A percentile compares a stretch with the other conserved stretches of the same genome.
Conservation (phyloP, 2,113 vertebrate species). For the Charina bottae region DNA sequence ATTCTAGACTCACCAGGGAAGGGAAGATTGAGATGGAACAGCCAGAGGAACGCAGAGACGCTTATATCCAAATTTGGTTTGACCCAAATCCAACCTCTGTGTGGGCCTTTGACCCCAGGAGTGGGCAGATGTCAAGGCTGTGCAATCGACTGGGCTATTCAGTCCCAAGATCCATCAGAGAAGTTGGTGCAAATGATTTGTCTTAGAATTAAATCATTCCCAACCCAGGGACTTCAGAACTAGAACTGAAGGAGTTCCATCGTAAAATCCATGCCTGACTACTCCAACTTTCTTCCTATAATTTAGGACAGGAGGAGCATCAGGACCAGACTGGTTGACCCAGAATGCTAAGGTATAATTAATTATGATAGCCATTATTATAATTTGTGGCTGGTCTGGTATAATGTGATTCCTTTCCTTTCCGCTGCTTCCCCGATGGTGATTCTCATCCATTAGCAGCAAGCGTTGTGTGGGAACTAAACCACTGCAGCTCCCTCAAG, state of each 20-base stretch:
- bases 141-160: not conserved
- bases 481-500: not conserved
- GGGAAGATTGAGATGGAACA: fast-evolving
- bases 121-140: not conserved
- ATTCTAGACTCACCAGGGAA: not conserved
- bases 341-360: not conserved
- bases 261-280: not conserved
- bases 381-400: not conserved
- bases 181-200: not conserved
- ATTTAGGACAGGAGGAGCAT: not conserved
- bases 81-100: not conserved
- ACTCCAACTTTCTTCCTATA: not conserved
- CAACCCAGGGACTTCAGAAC: not conserved
- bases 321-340: not conserved
- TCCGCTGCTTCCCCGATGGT: not conserved
- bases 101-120: not conserved
- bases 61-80: not conserved
- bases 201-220: not conserved
- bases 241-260: not conserved
- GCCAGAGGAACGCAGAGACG: not conserved
- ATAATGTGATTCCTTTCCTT: not conserved
- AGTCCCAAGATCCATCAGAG: not conserved
- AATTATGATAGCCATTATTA: not conserved
- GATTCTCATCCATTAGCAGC: not conserved
- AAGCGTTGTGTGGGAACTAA: not conserved